phyloP scores from a whole-genome alignment of 2,113 vertebrate genomes.

The Spermophilus dauricus region DNA sequence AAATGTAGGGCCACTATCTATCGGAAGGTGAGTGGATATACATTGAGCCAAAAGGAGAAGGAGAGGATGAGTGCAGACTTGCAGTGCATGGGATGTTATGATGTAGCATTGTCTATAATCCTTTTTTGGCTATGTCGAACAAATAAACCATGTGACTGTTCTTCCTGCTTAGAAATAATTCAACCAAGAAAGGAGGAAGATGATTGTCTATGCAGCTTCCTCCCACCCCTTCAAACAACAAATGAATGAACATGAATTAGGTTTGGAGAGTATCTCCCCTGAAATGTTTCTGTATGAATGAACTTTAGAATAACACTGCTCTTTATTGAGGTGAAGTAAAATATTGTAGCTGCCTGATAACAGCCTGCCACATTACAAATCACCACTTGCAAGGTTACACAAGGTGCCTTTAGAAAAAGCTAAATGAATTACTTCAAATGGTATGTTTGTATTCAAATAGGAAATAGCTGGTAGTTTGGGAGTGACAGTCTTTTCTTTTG shows the following conservation, averaged over 20 bases:
- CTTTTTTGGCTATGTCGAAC: background rate
- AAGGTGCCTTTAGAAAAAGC: constrained; percentile 80
- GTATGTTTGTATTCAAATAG: constrained; percentile 79
- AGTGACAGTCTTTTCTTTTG: constrained; percentile 77
- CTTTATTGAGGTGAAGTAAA: constrained; percentile 67
- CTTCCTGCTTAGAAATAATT: background rate
- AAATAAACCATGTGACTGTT: background rate
- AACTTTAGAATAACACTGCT: constrained; percentile 64
- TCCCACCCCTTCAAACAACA: background rate
- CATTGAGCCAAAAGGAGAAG: background rate
- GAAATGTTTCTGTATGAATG: constrained; percentile 68
- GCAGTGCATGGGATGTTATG: background rate
- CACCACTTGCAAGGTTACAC: constrained; percentile 75
- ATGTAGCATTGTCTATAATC: background rate
- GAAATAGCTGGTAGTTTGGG: constrained; percentile 75
- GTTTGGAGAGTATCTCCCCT: constrained; percentile 29
- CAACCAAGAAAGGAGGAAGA: background rate
- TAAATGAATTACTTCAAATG: constrained; percentile 82
- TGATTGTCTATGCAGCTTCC: background rate
- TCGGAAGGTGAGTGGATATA: background rate
- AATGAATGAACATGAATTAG: background rate
- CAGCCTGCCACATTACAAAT: constrained; percentile 80
- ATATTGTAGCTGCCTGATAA: constrained; percentile 79
- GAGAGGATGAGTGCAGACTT: background rate
- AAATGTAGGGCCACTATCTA: background rate